These are phyloP conservation scores for Scaptomyza caliginosa DNA, from an alignment of 2,888 invertebrate species.

Conservation along the genomic window DNA sequence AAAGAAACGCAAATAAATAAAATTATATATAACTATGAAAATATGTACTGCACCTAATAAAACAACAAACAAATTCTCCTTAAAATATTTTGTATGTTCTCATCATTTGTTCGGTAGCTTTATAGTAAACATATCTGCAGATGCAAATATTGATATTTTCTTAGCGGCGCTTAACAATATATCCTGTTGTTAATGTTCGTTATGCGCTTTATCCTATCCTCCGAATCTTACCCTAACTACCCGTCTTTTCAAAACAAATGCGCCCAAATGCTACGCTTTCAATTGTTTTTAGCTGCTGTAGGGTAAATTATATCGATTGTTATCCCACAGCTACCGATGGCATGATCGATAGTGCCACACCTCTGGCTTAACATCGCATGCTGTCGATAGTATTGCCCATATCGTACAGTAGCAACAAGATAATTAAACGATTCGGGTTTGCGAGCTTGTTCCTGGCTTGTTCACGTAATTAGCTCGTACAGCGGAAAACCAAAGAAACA, in stretches of 20 bases:
- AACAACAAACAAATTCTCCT: too few relatives aligned
- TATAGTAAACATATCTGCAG: too few relatives aligned
- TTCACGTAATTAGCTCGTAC: slow-evolving; percentile 51
- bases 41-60: too few relatives aligned
- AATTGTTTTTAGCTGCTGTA: not conserved
- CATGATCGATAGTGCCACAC: not conserved
- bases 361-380: slow-evolving; percentile 7
- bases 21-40: not conserved
- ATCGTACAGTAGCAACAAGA: slow-evolving; percentile 51
- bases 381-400: slow-evolving; percentile 23
- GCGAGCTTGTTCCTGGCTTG: slow-evolving; percentile 27
- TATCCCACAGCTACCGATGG: slow-evolving; percentile 23
- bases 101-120: too few relatives aligned
- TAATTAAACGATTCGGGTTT: slow-evolving; percentile 40
- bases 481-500: slow-evolving; percentile 34
- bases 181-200: too few relatives aligned
- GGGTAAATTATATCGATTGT: slow-evolving; percentile 25
- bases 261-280: not conserved
- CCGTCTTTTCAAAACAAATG: too few relatives aligned
- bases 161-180: too few relatives aligned
- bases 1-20: slow-evolving; percentile 39
- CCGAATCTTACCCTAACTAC: too few relatives aligned
- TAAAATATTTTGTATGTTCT: too few relatives aligned
- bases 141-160: too few relatives aligned
- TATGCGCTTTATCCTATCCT: too few relatives aligned